These are phyloP conservation scores for Artibeus lituratus DNA, from an alignment of 2,797 vertebrate species.

Conservation along the genomic window DNA sequence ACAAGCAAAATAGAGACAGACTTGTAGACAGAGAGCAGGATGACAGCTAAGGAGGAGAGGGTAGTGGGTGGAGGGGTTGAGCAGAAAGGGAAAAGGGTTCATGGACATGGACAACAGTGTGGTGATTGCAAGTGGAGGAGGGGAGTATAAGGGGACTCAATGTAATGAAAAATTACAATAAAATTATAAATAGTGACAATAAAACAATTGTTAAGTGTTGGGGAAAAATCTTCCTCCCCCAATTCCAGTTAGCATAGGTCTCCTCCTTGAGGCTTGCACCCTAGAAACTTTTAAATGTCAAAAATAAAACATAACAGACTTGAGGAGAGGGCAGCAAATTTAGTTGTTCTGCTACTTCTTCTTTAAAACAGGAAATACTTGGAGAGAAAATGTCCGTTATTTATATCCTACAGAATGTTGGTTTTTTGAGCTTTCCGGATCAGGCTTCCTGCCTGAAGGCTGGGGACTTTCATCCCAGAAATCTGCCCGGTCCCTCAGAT, in stretches of 20 bases:
- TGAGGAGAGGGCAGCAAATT: not conserved
- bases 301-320: not conserved
- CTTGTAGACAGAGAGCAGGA: not conserved
- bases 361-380: slow-evolving; percentile 48
- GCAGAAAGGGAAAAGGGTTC: not conserved
- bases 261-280: not conserved
- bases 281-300: not conserved
- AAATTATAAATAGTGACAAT: not conserved
- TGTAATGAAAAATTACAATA: not conserved
- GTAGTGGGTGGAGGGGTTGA: not conserved
- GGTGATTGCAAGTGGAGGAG: not conserved
- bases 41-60: not conserved
- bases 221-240: not conserved
- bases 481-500: not conserved
- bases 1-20: not conserved
- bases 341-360: slow-evolving; percentile 27
- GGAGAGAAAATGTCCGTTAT: slow-evolving; percentile 2
- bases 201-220: not conserved
- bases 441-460: slow-evolving; percentile 36
- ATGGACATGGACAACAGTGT: not conserved
- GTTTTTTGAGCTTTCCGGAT: slow-evolving; percentile 12
- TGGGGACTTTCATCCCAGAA: slow-evolving; percentile 23
- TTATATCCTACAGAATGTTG: slow-evolving; percentile 20
- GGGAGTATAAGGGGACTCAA: not conserved
- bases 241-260: not conserved